These are phyloP conservation scores for Helicoverpa assulta DNA, from an alignment of 2,888 invertebrate species.

Conservation along the genomic window DNA sequence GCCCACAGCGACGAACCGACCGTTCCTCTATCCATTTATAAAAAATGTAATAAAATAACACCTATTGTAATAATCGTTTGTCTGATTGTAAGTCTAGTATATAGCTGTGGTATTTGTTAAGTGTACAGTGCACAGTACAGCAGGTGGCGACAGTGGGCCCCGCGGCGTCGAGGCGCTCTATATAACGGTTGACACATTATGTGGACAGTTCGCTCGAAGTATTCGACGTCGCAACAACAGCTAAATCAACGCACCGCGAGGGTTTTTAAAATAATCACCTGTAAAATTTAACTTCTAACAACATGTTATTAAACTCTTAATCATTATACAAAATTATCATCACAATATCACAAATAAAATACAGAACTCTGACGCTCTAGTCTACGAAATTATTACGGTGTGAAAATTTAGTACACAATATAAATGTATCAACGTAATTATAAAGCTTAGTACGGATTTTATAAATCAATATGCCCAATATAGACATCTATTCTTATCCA, in stretches of 20 bases:
- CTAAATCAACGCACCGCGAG: conserved; percentile 73
- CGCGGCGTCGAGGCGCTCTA: conserved; percentile 41
- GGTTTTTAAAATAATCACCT: conserved; percentile 79
- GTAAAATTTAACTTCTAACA: conserved; percentile 85
- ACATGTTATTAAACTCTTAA: conserved; percentile 87
- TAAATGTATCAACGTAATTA: conserved; percentile 67
- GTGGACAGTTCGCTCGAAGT: conserved; percentile 40
- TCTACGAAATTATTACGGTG: conserved; percentile 58
- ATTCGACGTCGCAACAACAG: conserved; percentile 55
- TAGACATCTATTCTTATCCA: conserved; percentile 63
- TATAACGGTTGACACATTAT: conserved; percentile 13
- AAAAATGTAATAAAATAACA: conserved; percentile 50
- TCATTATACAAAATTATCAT: conserved; percentile 86
- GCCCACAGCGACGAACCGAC: conserved; percentile 18
- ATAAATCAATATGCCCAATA: conserved; percentile 59
- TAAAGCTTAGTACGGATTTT: conserved; percentile 64
- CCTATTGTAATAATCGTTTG: conserved; percentile 40
- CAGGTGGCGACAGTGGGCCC: conserved; percentile 17
- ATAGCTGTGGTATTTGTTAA: neutral
- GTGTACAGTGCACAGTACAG: neutral
- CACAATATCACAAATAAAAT: conserved; percentile 88
- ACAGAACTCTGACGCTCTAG: conserved; percentile 73
- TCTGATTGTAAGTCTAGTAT: conserved; percentile 40
- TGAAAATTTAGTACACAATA: conserved; percentile 62
- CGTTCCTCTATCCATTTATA: conserved; percentile 27